phyloP scores from a whole-genome alignment of 2,113 vertebrate genomes.

The Tenebrosternarchus preto region DNA sequence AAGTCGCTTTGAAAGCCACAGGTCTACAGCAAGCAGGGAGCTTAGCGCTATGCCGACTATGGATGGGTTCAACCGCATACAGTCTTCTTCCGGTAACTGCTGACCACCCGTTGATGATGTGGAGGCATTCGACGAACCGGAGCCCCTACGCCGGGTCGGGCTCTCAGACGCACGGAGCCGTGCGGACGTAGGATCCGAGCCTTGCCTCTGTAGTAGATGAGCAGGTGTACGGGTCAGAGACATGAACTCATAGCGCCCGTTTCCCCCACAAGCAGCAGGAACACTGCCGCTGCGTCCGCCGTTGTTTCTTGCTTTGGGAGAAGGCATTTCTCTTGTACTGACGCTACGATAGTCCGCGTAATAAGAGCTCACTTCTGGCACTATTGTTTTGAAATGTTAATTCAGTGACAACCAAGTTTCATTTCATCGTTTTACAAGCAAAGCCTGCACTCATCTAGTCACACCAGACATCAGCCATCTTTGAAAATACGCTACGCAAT shows the following conservation, averaged over 20 bases:
- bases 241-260: constrained; percentile 83
- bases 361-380: constrained; percentile 17
- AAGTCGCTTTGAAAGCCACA: constrained; percentile 92
- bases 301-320: constrained; percentile 73
- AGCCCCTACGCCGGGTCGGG: constrained; percentile 83
- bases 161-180: constrained; percentile 83
- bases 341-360: not conserved
- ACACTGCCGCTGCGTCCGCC: constrained; percentile 65
- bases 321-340: constrained; percentile 67
- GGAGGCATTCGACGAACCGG: constrained; percentile 70
- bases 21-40: constrained; percentile 91
- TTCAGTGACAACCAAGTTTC: constrained; percentile 27
- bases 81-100: constrained; percentile 83
- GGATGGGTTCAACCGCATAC: constrained; percentile 90
- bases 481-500: constrained; percentile 48
- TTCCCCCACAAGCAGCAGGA: constrained; percentile 62
- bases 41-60: constrained; percentile 88
- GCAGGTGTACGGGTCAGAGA: constrained; percentile 74
- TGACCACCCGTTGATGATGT: constrained; percentile 65
- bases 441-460: constrained; percentile 53
- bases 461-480: constrained; percentile 60
- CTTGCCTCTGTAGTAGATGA: constrained; percentile 70
- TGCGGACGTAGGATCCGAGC: constrained; percentile 72
- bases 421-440: constrained; percentile 53
- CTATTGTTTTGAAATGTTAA: not conserved